Evolutionary conservation across 2,113 vertebrate species (phyloP).

Genomic region (Phaethon lepturus): DNA sequence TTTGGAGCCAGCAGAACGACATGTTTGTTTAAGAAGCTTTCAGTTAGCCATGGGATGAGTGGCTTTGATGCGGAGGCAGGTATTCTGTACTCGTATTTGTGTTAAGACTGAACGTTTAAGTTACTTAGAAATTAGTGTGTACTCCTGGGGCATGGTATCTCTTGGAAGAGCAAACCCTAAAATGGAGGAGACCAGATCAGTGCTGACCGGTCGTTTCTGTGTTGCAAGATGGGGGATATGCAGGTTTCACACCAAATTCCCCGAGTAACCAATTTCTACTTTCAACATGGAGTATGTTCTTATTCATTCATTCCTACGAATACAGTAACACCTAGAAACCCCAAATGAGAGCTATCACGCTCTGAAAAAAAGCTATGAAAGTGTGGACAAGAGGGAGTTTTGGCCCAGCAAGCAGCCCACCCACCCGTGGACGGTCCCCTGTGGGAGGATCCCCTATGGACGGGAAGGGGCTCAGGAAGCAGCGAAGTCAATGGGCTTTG

Average conservation of each 20-base stretch:
- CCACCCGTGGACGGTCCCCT: neutral
- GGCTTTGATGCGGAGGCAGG: neutral
- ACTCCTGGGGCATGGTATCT: neutral
- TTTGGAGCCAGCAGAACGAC: neutral
- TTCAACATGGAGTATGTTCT: rapidly evolving
- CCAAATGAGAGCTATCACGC: neutral
- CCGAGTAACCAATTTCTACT: neutral
- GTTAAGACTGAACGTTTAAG: neutral
- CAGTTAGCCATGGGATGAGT: neutral
- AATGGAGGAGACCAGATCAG: neutral
- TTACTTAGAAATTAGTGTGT: neutral
- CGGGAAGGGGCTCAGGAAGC: neutral
- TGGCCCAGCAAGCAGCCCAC: neutral
- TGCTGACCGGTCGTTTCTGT: neutral
- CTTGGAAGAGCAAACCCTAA: neutral
- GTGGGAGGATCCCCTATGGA: rapidly evolving
- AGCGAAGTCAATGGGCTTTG: neutral
- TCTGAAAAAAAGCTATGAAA: rapidly evolving
- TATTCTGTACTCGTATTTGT: neutral
- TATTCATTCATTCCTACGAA: neutral
- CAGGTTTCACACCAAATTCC: neutral
- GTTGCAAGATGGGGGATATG: neutral
- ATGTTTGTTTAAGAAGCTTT: neutral
- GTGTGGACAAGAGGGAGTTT: neutral
- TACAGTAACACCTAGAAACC: neutral